Evolutionary conservation across 2,113 vertebrate genomes (phyloP).

Genomic region (Apteryx mantelli): DNA sequence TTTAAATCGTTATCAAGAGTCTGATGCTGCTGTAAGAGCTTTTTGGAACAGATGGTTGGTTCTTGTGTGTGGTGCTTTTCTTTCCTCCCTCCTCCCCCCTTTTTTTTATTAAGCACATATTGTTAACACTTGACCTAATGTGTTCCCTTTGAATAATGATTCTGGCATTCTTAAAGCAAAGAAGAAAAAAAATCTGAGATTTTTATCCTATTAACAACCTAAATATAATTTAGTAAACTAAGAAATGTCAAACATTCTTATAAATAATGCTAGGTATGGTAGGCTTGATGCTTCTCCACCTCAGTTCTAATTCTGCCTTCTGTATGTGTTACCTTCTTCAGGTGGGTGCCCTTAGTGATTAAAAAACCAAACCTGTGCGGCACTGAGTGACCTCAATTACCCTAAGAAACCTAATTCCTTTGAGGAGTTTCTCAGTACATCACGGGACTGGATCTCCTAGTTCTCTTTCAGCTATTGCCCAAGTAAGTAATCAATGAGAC

Average conservation of each 20-base stretch:
- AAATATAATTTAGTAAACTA: constrained; percentile 51
- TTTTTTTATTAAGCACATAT: constrained; percentile 60
- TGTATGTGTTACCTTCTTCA: background rate
- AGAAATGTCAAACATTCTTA: constrained; percentile 39
- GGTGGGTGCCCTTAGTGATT: background rate
- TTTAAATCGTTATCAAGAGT: background rate
- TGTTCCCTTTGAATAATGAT: constrained; percentile 71
- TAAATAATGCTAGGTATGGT: constrained; percentile 8
- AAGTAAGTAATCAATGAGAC: background rate
- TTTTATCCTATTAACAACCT: constrained; percentile 60
- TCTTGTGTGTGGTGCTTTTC: constrained; percentile 47
- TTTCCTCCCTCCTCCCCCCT: background rate
- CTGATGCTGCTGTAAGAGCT: constrained; percentile 8
- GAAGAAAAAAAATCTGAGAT: constrained; percentile 21
- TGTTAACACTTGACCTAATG: constrained; percentile 78
- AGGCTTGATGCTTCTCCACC: background rate
- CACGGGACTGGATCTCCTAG: background rate
- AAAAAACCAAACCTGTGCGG: background rate
- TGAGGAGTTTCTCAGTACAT: background rate
- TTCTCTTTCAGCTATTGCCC: background rate
- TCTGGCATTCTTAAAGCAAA: constrained; percentile 42
- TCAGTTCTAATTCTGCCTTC: background rate
- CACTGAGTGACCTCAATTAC: background rate
- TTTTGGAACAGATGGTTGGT: constrained; percentile 79
- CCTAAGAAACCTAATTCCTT: background rate